These are phyloP conservation scores for Hucho hucho DNA, from an alignment of 2,113 vertebrate genomes.

Conservation along the genomic window DNA sequence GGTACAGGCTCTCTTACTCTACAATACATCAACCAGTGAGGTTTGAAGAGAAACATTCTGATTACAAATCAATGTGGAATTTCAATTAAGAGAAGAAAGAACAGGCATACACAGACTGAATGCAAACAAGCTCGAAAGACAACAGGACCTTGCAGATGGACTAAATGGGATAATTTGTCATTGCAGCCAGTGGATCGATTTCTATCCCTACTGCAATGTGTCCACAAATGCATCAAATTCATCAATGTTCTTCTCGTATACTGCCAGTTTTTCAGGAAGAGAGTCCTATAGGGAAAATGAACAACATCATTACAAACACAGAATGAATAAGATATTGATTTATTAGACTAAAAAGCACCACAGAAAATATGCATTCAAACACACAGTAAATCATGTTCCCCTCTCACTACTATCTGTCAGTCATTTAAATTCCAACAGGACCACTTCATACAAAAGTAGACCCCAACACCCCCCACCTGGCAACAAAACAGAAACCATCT, in stretches of 20 bases:
- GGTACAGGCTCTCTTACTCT: background rate
- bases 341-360: background rate
- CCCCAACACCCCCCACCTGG: background rate
- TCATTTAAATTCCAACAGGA: background rate
- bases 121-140: background rate
- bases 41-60: background rate
- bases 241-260: constrained; percentile 95
- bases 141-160: background rate
- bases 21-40: background rate
- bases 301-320: background rate
- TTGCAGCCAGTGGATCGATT: background rate
- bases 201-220: constrained; percentile 84
- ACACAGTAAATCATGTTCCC: background rate
- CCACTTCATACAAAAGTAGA: background rate
- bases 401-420: background rate
- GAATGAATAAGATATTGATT: background rate
- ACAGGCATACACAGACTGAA: background rate
- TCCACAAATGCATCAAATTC: constrained; percentile 99
- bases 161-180: background rate
- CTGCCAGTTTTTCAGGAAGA: constrained; percentile 92
- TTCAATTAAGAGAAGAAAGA: background rate
- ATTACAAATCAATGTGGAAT: background rate
- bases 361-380: background rate
- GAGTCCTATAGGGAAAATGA: constrained; percentile 81
- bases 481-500: too few relatives aligned